Percentiles rank a stretch among this genome's conserved stretches.
These are phyloP conservation scores for Harlomillsia oculata DNA, from an alignment of 1,140 invertebrate genomes.

Conservation along the genomic window DNA sequence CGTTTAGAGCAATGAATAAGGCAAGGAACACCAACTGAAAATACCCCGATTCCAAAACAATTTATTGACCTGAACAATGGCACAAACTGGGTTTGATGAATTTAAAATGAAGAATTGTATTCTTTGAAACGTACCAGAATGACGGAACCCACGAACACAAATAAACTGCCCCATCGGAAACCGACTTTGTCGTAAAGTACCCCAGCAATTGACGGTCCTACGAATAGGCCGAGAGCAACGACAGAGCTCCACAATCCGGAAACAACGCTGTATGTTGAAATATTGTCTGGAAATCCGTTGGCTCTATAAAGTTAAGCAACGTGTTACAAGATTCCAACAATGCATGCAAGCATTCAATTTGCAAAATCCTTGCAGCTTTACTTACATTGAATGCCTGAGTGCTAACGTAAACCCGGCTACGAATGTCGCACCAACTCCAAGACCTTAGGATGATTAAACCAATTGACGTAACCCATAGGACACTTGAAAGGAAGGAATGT, in stretches of 20 bases:
- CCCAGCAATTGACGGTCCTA: constrained; percentile 49
- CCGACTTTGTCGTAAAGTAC: constrained; percentile 62
- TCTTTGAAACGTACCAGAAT: background rate
- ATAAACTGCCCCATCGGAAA: constrained; percentile 42
- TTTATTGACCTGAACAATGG: too few relatives aligned
- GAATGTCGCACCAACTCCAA: constrained; percentile 66
- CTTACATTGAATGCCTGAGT: constrained; percentile 50
- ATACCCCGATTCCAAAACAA: too few relatives aligned
- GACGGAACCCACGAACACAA: background rate
- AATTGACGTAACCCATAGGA: constrained; percentile 53
- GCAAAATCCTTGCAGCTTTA: background rate
- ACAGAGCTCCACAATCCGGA: constrained; percentile 76
- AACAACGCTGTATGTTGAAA: constrained; percentile 71
- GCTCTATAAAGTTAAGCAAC: constrained; percentile 43
- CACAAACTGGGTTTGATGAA: too few relatives aligned
- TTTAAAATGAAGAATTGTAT: too few relatives aligned
- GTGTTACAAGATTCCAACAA: constrained; percentile 6
- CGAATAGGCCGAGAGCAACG: constrained; percentile 56
- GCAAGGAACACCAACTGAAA: too few relatives aligned
- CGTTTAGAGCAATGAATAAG: too few relatives aligned
- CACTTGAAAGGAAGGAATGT: too few relatives aligned
- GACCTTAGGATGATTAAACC: constrained; percentile 65
- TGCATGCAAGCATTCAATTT: constrained; percentile 2
- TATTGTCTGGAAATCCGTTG: constrained; percentile 63
- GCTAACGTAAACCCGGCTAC: constrained; percentile 71